Base-by-base conservation (phyloP, 2,888 invertebrate species). In the Anorthoa munda region DNA sequence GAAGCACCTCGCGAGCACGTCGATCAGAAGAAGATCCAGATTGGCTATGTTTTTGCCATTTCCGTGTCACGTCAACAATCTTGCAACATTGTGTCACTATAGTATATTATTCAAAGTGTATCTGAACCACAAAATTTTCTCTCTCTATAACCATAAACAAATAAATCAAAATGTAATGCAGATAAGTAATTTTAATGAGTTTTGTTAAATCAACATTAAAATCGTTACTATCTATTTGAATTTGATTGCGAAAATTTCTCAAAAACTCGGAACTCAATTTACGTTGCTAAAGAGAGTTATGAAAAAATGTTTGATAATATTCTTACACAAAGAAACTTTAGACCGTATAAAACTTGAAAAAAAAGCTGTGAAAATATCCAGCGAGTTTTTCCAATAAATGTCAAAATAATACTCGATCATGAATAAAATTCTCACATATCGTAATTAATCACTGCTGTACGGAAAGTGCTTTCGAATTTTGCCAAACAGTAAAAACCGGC, bases 251-350 rank as follows among this genome's bases (percentile, higher is more conserved):
- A 75, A 13, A 66, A 45, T 23, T 65, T 53, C 50, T 59, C 1
- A 11, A 26, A 56, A 75, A 59, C 26, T 70, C 50, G 0, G 2
- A 67, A 79, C 76, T 67, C 51, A 67, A 75, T 71, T 70, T 67
- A 23, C 13, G 66, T 51, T 75, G 46, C 12, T 53, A 56, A 56
- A 60, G 59, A 48, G 4, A 48, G 21, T 56, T 48, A 55, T 12
- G 39, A 55, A 64, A 48, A 56, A 48, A 48, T 18, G 2, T 53
- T 60, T 23, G 0, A 31, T 67, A 46, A 59, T 59, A 39, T 58
- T 46, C 4, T 60, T 31, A 11, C 18, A 18, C 21, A 55, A 66
- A 63, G 23, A 46, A 66, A 31, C 7, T 66, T 55, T 21, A n/a
- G 15, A 39, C 45, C 4, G 48, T 53, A n/a, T 18, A 31, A 51